Percentiles rank a stretch among this genome's conserved stretches.
These are phyloP conservation scores for Eupeodes latifasciatus DNA, from an alignment of 2,888 invertebrate species.

Conservation along the genomic window DNA sequence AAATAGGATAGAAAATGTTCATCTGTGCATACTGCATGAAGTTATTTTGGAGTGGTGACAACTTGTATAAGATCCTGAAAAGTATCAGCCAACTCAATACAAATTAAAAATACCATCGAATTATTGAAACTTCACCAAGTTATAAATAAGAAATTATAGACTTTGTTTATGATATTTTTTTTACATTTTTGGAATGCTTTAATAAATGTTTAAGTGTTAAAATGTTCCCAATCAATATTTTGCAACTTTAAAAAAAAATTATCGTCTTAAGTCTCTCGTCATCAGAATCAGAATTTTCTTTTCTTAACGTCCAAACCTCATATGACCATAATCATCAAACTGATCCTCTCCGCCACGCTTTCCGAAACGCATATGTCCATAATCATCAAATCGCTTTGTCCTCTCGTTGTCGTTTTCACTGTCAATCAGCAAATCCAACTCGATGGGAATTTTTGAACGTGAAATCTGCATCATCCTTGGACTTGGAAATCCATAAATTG, in stretches of 20 bases:
- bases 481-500: slow-evolving; percentile 77
- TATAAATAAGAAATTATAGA: too few relatives aligned
- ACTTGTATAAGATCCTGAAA: too few relatives aligned
- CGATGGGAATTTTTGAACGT: slow-evolving; percentile 81
- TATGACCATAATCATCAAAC: slow-evolving; percentile 91
- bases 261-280: slow-evolving; percentile 42
- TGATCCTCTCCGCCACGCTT: slow-evolving; percentile 87
- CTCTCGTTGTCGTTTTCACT: slow-evolving; percentile 80
- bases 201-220: slow-evolving; percentile 55
- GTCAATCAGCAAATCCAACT: slow-evolving; percentile 81
- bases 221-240: slow-evolving; percentile 4
- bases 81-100: too few relatives aligned
- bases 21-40: too few relatives aligned
- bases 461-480: slow-evolving; percentile 79
- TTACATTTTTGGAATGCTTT: slow-evolving; percentile 73
- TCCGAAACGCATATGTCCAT: slow-evolving; percentile 89
- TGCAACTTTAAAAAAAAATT: slow-evolving; percentile 10
- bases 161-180: not conserved
- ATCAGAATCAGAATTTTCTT: not conserved
- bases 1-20: too few relatives aligned
- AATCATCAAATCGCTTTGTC: slow-evolving; percentile 88
- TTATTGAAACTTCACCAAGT: too few relatives aligned
- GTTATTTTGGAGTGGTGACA: too few relatives aligned
- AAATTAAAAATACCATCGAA: too few relatives aligned
- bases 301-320: slow-evolving; percentile 86